Evolutionary conservation across 1,140 invertebrate species (phyloP).

Genomic region (Drosophila insularis): DNA sequence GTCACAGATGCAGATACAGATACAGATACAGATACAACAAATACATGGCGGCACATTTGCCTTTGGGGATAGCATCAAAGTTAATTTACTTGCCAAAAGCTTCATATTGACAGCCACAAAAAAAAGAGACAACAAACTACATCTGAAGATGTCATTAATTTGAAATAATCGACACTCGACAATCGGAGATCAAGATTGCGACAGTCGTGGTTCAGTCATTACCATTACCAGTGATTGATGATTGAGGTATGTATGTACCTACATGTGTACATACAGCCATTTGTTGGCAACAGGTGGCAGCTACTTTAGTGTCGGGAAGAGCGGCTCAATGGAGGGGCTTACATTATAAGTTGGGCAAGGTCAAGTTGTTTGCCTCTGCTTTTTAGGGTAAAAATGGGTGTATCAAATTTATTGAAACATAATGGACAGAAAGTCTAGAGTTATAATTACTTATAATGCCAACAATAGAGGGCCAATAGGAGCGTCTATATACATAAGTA

Average conservation of each 20-base stretch:
- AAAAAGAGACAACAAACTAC: background rate
- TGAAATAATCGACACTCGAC: constrained; percentile 61
- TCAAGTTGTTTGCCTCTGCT: constrained; percentile 18
- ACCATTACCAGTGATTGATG: constrained; percentile 78
- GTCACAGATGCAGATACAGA: constrained; percentile 20
- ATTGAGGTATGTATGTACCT: background rate
- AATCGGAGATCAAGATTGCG: constrained; percentile 45
- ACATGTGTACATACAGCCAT: too few species aligned
- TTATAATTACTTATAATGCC: too few species aligned
- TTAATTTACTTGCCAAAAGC: constrained; percentile 37
- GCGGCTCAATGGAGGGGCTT: constrained; percentile 7
- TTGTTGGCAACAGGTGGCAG: constrained; percentile 15
- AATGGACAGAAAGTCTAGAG: too few species aligned
- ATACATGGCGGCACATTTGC: background rate
- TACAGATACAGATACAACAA: background rate
- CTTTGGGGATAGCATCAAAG: constrained; percentile 37
- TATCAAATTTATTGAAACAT: too few species aligned
- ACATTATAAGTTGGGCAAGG: constrained; percentile 36
- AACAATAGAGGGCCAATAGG: too few species aligned
- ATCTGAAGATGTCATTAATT: constrained; percentile 58
- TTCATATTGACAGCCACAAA: constrained; percentile 1
- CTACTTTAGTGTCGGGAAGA: background rate
- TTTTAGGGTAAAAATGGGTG: too few species aligned
- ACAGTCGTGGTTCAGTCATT: constrained; percentile 24
- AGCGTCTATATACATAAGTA: too few species aligned